A percentile compares a stretch with the other conserved stretches of the same genome.
Evolutionary conservation across 2,113 vertebrate genomes (phyloP).

Genomic region (Sisor rabdophorus): DNA sequence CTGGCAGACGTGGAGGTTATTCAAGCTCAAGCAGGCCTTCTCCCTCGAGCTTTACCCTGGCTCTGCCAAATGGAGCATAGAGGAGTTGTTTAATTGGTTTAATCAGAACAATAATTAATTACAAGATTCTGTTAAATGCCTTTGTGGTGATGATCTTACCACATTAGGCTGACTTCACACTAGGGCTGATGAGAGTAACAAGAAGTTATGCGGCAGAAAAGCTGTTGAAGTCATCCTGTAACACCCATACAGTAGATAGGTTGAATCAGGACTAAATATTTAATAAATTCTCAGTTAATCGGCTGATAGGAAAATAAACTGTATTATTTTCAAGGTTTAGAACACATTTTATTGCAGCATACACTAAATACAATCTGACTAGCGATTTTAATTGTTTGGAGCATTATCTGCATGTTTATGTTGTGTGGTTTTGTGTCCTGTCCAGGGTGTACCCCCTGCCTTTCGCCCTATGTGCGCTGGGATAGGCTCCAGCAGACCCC

Average conservation of each 20-base stretch:
- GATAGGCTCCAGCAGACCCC: too few relatives aligned
- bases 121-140: conserved; percentile 47
- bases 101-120: conserved; percentile 46
- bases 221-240: background rate
- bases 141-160: conserved; percentile 6
- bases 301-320: background rate
- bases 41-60: conserved; percentile 33
- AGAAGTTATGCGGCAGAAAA: conserved; percentile 1
- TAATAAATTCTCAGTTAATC: background rate
- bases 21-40: conserved; percentile 21
- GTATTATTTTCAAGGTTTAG: background rate
- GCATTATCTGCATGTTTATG: too few relatives aligned
- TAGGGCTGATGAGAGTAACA: background rate
- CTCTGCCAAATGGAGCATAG: conserved; percentile 25
- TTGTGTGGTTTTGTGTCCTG: too few relatives aligned
- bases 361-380: too few relatives aligned
- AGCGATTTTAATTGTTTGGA: too few relatives aligned
- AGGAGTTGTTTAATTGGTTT: conserved; percentile 36
- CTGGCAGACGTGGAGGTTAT: conserved; percentile 35
- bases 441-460: too few relatives aligned
- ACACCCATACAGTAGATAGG: background rate
- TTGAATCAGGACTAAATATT: background rate
- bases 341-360: background rate
- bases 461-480: too few relatives aligned
- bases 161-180: background rate